Evolutionary conservation across 2,797 vertebrate genomes (phyloP).

Genomic region (Taeniopygia guttata): DNA sequence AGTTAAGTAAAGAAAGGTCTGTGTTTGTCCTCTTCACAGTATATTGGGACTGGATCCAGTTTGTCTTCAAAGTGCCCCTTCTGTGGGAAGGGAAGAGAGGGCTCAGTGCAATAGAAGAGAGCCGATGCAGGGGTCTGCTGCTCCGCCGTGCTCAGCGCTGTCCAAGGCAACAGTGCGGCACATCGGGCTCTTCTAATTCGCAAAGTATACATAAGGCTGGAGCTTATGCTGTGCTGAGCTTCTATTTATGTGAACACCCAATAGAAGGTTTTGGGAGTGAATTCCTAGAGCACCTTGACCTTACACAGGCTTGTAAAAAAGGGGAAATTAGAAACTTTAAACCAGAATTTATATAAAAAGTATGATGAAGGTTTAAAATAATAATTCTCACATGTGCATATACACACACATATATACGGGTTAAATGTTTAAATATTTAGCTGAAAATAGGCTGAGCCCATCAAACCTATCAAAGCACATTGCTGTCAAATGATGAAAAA

Average conservation of each 20-base stretch:
- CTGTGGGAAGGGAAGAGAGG: background rate
- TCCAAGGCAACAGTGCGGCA: background rate
- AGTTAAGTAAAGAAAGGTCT: slow-evolving; percentile 36
- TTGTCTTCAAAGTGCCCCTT: slow-evolving; percentile 33
- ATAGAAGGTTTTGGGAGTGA: background rate
- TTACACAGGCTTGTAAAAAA: background rate
- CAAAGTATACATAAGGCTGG: background rate
- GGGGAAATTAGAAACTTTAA: background rate
- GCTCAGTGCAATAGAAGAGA: background rate
- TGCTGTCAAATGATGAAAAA: background rate
- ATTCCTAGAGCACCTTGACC: background rate
- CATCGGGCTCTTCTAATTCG: background rate
- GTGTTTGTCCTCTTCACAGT: slow-evolving; percentile 20
- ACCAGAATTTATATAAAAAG: background rate
- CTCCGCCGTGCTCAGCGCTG: background rate
- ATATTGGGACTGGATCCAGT: slow-evolving; percentile 40
- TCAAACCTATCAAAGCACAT: background rate
- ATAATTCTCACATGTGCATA: background rate
- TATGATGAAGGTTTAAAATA: background rate
- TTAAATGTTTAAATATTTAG: background rate
- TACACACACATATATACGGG: rapidly evolving
- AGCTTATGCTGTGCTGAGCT: background rate
- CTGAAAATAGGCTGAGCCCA: background rate
- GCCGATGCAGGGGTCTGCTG: background rate
- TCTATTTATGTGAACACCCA: background rate